A percentile compares a stretch with the other conserved stretches of the same genome.
Conservation (phyloP, 2,113 vertebrate genomes). For the Bujurquina vittata region DNA sequence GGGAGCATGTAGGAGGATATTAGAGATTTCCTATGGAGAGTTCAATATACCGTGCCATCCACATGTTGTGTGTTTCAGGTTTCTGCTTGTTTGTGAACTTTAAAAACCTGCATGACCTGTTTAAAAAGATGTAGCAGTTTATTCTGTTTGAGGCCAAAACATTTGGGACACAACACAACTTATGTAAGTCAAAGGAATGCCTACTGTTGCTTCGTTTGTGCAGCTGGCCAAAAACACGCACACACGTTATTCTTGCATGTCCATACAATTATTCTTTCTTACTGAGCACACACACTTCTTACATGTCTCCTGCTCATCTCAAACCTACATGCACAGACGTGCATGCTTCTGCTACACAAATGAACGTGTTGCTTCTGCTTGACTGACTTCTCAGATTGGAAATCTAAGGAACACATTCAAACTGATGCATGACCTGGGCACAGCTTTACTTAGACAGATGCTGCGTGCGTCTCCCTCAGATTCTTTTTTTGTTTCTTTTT, state of each 20-base stretch:
- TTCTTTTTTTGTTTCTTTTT: background rate
- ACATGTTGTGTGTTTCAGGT: background rate
- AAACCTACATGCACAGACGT: conserved; percentile 18
- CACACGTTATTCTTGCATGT: background rate
- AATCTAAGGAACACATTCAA: background rate
- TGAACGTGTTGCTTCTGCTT: background rate
- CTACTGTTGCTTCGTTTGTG: conserved; percentile 24
- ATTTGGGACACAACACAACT: background rate
- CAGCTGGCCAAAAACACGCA: conserved; percentile 30
- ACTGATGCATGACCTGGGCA: background rate
- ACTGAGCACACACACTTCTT: background rate
- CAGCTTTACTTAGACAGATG: background rate
- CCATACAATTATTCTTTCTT: background rate
- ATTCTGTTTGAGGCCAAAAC: background rate
- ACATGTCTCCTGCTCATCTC: background rate
- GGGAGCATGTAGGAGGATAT: conserved; percentile 2
- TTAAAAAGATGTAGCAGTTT: background rate
- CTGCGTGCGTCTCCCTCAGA: background rate
- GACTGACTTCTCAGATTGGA: background rate
- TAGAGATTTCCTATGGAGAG: conserved; percentile 26
- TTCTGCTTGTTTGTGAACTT: background rate
- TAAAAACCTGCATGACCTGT: background rate
- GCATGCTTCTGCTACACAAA: background rate
- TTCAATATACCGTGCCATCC: background rate
- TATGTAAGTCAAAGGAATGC: conserved; percentile 5